A percentile compares a stretch with the other conserved stretches of the same genome.
phyloP scores from a whole-genome alignment of 2,113 vertebrate species.

The Prochilodus magdalenae region DNA sequence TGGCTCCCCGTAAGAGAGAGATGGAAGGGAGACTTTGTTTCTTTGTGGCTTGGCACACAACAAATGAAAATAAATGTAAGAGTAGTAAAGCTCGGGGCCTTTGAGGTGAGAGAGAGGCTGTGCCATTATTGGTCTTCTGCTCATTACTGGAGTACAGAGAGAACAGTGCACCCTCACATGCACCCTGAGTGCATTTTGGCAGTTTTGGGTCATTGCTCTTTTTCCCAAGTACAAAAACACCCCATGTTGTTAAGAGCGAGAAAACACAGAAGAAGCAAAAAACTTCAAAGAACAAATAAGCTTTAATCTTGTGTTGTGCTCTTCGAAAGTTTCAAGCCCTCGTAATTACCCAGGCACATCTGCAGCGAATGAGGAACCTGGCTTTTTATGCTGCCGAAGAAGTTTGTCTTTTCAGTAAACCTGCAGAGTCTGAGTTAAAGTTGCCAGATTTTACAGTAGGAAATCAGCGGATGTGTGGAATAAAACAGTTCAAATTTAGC shows the following conservation, averaged over 20 bases:
- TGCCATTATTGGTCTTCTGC: slow-evolving; percentile 30
- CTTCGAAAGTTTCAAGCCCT: slow-evolving; percentile 64
- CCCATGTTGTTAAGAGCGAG: slow-evolving; percentile 62
- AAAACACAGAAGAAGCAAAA: slow-evolving; percentile 54
- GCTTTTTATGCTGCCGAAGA: slow-evolving; percentile 35
- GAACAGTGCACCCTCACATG: slow-evolving; percentile 19
- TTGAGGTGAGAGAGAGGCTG: slow-evolving; percentile 41
- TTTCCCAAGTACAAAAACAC: slow-evolving; percentile 55
- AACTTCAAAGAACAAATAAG: slow-evolving; percentile 73
- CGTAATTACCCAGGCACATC: slow-evolving; percentile 60
- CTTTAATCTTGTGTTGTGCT: slow-evolving; percentile 73
- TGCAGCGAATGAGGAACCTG: slow-evolving; percentile 50
- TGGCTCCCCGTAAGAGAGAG: slow-evolving; percentile 54
- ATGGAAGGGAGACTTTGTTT: slow-evolving; percentile 62
- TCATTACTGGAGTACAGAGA: slow-evolving; percentile 42
- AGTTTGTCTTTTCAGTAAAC: slow-evolving; percentile 50
- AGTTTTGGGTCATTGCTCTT: slow-evolving; percentile 71
- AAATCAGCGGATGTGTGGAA: slow-evolving; percentile 10
- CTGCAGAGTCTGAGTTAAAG: slow-evolving; percentile 23
- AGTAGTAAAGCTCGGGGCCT: slow-evolving; percentile 47
- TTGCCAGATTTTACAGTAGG: too few species aligned
- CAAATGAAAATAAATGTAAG: slow-evolving; percentile 49
- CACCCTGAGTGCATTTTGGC: slow-evolving; percentile 59
- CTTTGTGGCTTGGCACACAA: slow-evolving; percentile 26
- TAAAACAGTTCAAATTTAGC: slow-evolving; percentile 6